Base-by-base conservation (phyloP, 37 sponge, comb jelly and placozoan species). In the Aplysina aerophoba region DNA sequence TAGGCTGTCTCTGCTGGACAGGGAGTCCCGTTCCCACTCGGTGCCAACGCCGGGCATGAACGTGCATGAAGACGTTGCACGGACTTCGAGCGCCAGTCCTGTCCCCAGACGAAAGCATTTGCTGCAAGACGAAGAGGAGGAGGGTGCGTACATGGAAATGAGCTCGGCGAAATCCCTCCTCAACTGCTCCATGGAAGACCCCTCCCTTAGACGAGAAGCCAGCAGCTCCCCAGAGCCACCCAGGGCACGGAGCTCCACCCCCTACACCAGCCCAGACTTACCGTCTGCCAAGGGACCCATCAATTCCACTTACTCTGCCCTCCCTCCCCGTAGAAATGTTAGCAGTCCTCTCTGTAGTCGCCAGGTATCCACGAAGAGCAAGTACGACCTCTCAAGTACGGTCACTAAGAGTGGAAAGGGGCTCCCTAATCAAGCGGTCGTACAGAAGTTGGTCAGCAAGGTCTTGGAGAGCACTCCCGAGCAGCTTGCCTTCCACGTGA, bases 401-500 rank as follows among this genome's bases (percentile, higher is more conserved):
- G 39, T 69, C 16, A 15, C 77, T 17, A 85, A 84, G 57, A 57
- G 68, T n/a, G 81, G 39, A 16, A 67, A 63, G 57, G 71, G 84
- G 30, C 69, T 91, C 3, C 91, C 88, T 0, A 83, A 84, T 27
- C 73, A 87, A 14, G 88, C 79, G 50, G 41, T 61, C 21, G 59
- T 91, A 0, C 83, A 83, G 31, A 71, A 35, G 53, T 33, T 87
- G 16, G 88, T 87, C 71, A 62, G 79, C 0, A 61, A 87, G 12
- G 81, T 91, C 21, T 61, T 65, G 69, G 56, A 55, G 28, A 62
- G 75, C 66, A 65, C 86, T 25, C 78, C 38, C 33, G 73, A 88
- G 55, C 88, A 93, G 68, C 65, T 93, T 33, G 91, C 88, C 31
- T 85, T 81, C 36, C 94, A 93, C 69, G 44, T 90, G 40, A 90